Evolutionary conservation across 2,888 invertebrate species (phyloP), one percentile per base, ranked within the genome.

Genomic region (Drosophila bunnanda): DNA sequence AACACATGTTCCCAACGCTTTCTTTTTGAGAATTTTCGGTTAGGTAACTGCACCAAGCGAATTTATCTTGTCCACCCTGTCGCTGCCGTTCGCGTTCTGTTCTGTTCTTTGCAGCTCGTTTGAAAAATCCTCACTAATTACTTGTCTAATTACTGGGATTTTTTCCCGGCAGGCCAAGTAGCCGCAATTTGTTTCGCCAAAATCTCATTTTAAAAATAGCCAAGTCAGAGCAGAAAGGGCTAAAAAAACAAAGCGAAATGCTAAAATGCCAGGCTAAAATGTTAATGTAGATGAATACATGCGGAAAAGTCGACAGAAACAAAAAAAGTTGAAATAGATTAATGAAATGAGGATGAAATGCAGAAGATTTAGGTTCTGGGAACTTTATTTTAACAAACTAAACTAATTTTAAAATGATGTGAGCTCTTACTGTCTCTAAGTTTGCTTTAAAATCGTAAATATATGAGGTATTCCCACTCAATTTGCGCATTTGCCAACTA

Each of bases 141-240:
- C 88, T 78, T 77, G 89, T 75, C 88, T 87, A 89, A 90, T 89
- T 89, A 79, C 89, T 64, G 68, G 77, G 79, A 80, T 84, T 88
- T 89, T 75, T 74, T 60, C 44, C 43, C 50, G 76, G 58, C 66
- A 44, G 58, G 60, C 72, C 77, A 89, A 89, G 80, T 80, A 79
- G 77, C 77, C 77, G 83, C 87, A 83, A 90, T 89, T 89, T 83
- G 89, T 89, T 80, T 76, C 65, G 68, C 58, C 75, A 54, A 78
- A 82, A 88, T 82, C 75, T 61, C 72, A 75, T 77, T 75, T 77
- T 75, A 81, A 83, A 75, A 75, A 75, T 69, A 53, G 65, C 53
- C 70, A 68, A 62, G 56, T 62, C 65, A 43, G 43, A 61, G 55
- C 2, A 57, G 39, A 69, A 44, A 58, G 50, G 70, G 53, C 53